Percentiles rank a stretch among this genome's conserved stretches.
These are phyloP conservation scores for Hystrix cristata DNA, from an alignment of 2,113 vertebrate species.

Conservation along the genomic window DNA sequence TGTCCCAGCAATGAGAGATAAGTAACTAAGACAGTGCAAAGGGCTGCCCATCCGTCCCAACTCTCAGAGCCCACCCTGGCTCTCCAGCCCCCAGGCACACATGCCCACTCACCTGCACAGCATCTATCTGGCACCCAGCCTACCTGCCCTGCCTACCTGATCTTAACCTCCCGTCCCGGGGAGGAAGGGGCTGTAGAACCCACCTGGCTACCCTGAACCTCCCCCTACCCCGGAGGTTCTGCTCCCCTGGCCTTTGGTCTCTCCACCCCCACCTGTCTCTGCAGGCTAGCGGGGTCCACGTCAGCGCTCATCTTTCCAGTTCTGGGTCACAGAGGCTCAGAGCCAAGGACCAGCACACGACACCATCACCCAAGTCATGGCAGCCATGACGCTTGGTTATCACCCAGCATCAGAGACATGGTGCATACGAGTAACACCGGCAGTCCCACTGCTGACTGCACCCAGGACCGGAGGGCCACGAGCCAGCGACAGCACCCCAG, in stretches of 20 bases:
- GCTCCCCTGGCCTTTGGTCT: too few relatives aligned
- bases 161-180: not conserved
- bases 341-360: not conserved
- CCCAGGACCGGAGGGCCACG: not conserved
- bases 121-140: too few relatives aligned
- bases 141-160: not conserved
- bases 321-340: not conserved
- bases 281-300: not conserved
- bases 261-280: not conserved
- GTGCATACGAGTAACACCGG: not conserved
- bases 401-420: not conserved
- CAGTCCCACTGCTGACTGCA: not conserved
- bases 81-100: not conserved
- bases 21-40: too few relatives aligned
- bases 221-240: not conserved
- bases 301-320: not conserved
- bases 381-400: fast-evolving
- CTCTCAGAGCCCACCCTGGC: not conserved
- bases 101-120: not conserved
- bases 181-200: not conserved
- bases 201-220: not conserved
- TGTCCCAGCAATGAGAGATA: too few relatives aligned
- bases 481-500: not conserved
- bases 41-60: too few relatives aligned
- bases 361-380: not conserved